phyloP scores from a whole-genome alignment of 1,140 invertebrate species.

The Microplitis demolitor region DNA sequence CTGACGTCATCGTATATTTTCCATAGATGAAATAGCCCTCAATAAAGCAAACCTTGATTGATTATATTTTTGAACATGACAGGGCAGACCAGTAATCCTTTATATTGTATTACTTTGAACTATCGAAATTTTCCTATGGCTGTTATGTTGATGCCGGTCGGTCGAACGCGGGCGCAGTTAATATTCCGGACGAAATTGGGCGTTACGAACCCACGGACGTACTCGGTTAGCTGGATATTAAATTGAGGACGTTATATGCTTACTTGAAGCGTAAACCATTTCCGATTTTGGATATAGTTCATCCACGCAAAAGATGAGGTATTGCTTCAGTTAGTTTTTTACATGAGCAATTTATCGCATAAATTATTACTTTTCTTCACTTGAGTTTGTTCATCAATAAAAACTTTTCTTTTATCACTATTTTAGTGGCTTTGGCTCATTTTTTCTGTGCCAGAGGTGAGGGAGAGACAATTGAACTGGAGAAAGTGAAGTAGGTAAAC shows the following conservation, averaged over 20 bases:
- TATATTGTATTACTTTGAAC: neutral
- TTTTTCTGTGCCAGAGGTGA: too few relatives aligned
- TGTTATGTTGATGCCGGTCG: neutral
- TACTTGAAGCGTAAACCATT: conserved; percentile 15
- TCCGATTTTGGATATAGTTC: conserved; percentile 10
- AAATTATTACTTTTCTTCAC: too few relatives aligned
- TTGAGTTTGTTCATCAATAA: too few relatives aligned
- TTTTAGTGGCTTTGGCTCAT: too few relatives aligned
- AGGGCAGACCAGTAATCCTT: too few relatives aligned
- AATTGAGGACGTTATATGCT: conserved; percentile 24
- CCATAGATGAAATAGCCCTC: too few relatives aligned
- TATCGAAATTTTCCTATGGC: neutral
- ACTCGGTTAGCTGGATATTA: conserved; percentile 22
- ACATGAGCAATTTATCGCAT: too few relatives aligned
- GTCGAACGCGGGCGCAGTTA: conserved; percentile 8
- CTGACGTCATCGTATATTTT: too few relatives aligned
- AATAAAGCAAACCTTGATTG: too few relatives aligned
- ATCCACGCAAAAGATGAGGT: neutral
- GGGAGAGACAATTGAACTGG: too few relatives aligned
- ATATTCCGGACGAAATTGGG: conserved; percentile 25
- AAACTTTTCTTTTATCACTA: too few relatives aligned
- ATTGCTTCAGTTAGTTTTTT: neutral
- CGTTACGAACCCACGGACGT: conserved; percentile 11
- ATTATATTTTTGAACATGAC: too few relatives aligned
- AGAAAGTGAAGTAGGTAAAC: neutral